Conservation (phyloP, 2,797 vertebrate species). For the Amblyopsis hoosieri region DNA sequence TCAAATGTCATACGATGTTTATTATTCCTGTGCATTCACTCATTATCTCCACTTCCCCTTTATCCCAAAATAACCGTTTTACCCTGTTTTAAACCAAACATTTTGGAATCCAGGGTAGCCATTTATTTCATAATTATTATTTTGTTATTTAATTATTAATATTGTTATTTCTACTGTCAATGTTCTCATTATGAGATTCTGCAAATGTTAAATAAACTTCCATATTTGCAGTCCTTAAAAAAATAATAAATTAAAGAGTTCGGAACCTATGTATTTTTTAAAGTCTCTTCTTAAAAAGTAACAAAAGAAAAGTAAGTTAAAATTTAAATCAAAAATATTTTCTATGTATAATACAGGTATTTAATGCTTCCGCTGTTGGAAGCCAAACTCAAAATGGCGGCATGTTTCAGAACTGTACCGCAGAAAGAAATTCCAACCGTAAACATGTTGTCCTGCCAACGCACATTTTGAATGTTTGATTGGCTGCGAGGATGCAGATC, state of each 20-base stretch:
- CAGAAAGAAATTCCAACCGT: constrained; percentile 78
- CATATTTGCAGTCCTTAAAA: constrained; percentile 95
- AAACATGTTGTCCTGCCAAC: constrained; percentile 76
- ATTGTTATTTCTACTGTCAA: constrained; percentile 87
- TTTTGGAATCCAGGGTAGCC: constrained; percentile 85
- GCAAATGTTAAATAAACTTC: constrained; percentile 97
- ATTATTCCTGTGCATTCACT: constrained; percentile 57
- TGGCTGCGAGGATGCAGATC: constrained; percentile 63
- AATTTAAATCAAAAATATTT: constrained; percentile 98
- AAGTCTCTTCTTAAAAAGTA: constrained; percentile 93
- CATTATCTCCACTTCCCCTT: constrained; percentile 64
- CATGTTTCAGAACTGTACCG: constrained; percentile 85
- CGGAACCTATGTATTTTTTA: constrained; percentile 85
- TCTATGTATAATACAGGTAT: constrained; percentile 98
- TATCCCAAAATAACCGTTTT: constrained; percentile 69
- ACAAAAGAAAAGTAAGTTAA: constrained; percentile 84
- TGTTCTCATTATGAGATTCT: constrained; percentile 88
- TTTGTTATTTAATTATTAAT: constrained; percentile 87
- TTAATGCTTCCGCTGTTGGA: constrained; percentile 88
- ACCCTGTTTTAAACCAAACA: constrained; percentile 81
- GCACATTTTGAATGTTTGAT: constrained; percentile 71
- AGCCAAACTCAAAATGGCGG: constrained; percentile 83
- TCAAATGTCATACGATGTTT: constrained; percentile 50
- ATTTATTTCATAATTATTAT: constrained; percentile 80
- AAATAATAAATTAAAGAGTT: constrained; percentile 99